These are phyloP conservation scores for Caracal caracal DNA, from an alignment of 2,113 vertebrate genomes.

Conservation along the genomic window DNA sequence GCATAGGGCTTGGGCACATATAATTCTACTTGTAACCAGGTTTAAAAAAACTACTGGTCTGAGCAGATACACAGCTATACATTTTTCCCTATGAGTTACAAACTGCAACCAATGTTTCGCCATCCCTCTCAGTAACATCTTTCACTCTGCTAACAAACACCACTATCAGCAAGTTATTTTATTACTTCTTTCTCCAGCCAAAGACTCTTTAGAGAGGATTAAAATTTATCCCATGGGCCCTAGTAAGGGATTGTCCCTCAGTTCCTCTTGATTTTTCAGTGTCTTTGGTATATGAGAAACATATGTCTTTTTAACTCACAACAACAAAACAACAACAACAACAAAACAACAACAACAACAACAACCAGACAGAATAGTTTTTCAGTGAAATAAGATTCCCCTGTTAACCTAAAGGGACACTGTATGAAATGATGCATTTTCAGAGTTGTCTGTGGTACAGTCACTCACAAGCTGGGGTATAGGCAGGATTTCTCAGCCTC, in stretches of 20 bases:
- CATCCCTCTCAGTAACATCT: neutral
- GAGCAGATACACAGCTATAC: neutral
- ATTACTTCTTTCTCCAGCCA: slow-evolving; percentile 1
- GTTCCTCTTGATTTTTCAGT: neutral
- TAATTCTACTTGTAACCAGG: neutral
- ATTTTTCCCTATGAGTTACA: neutral
- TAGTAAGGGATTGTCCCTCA: neutral
- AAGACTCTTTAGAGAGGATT: neutral
- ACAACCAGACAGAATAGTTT: neutral
- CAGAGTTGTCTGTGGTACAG: neutral
- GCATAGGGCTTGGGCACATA: rapidly evolving
- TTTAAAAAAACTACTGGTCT: neutral
- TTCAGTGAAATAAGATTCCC: neutral
- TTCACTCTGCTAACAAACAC: neutral
- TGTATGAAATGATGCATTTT: neutral
- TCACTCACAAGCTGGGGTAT: neutral
- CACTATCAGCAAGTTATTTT: neutral
- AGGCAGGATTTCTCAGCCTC: neutral
- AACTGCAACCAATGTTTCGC: neutral
- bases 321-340: neutral
- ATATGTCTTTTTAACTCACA: neutral
- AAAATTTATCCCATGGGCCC: neutral
- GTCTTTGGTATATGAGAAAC: neutral
- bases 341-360: neutral
- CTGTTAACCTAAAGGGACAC: neutral